Conservation (phyloP, 2,113 vertebrate genomes). For the Hiodon alosoides region DNA sequence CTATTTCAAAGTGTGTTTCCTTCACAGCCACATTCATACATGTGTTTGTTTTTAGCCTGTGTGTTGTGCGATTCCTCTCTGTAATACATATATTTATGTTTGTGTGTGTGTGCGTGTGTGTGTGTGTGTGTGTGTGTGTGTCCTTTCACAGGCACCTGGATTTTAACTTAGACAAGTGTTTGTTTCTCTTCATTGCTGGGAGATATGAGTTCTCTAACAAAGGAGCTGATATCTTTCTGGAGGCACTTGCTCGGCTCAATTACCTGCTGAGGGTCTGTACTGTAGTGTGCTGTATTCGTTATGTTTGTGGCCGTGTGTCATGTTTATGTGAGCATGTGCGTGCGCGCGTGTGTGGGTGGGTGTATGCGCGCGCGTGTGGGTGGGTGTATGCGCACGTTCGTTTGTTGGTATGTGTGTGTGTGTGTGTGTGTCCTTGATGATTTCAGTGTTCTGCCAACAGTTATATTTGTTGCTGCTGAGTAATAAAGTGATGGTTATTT, state of each 20-base stretch:
- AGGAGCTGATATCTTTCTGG: constrained; percentile 83
- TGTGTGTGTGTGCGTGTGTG: background rate
- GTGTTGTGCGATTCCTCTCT: background rate
- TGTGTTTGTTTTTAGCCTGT: background rate
- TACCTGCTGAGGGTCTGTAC: constrained; percentile 78
- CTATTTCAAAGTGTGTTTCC: too few species aligned
- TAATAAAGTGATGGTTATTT: too few species aligned
- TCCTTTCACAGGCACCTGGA: constrained; percentile 71
- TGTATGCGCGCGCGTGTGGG: background rate
- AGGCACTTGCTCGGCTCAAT: constrained; percentile 84
- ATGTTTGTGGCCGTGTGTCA: background rate
- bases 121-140: constrained; percentile 5
- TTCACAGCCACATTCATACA: background rate
- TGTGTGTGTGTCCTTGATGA: background rate
- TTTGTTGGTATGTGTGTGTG: background rate
- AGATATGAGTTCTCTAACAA: constrained; percentile 90
- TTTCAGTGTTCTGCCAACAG: background rate
- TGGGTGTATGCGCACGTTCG: background rate
- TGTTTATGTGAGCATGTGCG: background rate
- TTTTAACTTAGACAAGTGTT: constrained; percentile 85
- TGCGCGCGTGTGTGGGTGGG: background rate
- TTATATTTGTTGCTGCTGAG: too few species aligned
- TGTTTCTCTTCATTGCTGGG: constrained; percentile 89
- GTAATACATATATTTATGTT: background rate
- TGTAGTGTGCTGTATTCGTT: background rate